A percentile compares a stretch with the other conserved stretches of the same genome.
These are phyloP conservation scores for Ciona savignyi DNA, from an alignment of 23 tunicate species.

Conservation along the genomic window DNA sequence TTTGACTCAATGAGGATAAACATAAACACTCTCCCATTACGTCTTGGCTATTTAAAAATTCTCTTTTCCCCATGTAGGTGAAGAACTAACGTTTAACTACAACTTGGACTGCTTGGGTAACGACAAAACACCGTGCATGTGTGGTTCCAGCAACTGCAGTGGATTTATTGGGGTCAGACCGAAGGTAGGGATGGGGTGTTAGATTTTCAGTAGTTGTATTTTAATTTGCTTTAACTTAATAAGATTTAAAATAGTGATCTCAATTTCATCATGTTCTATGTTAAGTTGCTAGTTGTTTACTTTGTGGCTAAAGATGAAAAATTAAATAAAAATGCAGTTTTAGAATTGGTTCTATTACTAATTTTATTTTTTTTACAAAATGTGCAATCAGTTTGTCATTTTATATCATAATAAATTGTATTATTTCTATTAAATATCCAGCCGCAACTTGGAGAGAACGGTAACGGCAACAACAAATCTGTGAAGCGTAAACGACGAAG, in stretches of 20 bases:
- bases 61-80: constrained; percentile 10
- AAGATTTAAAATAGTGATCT: too few species aligned
- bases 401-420: too few species aligned
- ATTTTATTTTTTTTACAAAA: too few species aligned
- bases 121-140: constrained; percentile 81
- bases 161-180: constrained; percentile 88
- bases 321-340: too few species aligned
- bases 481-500: constrained; percentile 41
- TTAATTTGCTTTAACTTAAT: too few species aligned
- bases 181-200: constrained; percentile 24
- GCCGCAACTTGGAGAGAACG: constrained; percentile 26
- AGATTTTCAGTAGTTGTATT: neutral
- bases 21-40: neutral
- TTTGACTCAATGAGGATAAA: neutral
- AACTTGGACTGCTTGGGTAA: constrained; percentile 81
- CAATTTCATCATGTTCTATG: too few species aligned
- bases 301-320: too few species aligned
- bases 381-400: too few species aligned
- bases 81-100: constrained; percentile 90
- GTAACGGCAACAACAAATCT: constrained; percentile 12
- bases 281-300: too few species aligned
- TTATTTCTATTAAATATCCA: too few species aligned
- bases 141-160: constrained; percentile 75
- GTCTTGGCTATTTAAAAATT: neutral
- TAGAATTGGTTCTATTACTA: too few species aligned